A percentile compares a stretch with the other conserved stretches of the same genome.
Evolutionary conservation across 2,888 invertebrate genomes (phyloP).

Genomic region (Erynnis tages): DNA sequence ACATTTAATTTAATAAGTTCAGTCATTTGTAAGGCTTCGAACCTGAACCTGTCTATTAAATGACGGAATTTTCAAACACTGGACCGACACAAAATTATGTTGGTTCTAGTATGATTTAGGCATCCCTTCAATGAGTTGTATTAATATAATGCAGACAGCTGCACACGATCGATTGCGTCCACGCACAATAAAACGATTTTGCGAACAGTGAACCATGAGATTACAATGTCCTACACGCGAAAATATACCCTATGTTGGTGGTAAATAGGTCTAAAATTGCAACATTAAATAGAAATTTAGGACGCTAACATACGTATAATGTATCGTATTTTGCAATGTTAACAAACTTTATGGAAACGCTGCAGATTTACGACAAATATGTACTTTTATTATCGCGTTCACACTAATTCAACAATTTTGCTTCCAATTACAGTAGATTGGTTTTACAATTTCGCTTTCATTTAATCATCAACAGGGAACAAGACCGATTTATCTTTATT

Average conservation of each 20-base stretch:
- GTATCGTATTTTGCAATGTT: constrained; percentile 15
- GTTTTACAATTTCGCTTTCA: too few species aligned
- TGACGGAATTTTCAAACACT: too few species aligned
- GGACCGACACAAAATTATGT: too few species aligned
- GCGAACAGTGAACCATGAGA: constrained; percentile 14
- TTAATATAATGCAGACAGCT: constrained; percentile 36
- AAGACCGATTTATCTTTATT: too few species aligned
- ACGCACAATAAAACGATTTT: constrained; percentile 30
- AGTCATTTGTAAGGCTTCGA: too few species aligned
- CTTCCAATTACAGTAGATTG: too few species aligned
- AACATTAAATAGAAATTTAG: not conserved
- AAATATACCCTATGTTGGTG: not conserved
- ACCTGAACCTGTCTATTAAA: too few species aligned
- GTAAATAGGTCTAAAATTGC: not conserved
- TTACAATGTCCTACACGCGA: not conserved
- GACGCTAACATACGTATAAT: constrained; percentile 14
- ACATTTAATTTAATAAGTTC: too few species aligned
- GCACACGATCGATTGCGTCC: constrained; percentile 34
- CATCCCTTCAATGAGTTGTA: constrained; percentile 24
- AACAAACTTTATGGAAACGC: constrained; percentile 14
- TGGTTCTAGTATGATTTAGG: not conserved
- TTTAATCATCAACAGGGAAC: too few species aligned
- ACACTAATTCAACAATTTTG: too few species aligned
- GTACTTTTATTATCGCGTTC: not conserved
- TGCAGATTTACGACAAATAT: constrained; percentile 1